A percentile compares a stretch with the other conserved stretches of the same genome.
phyloP scores from a whole-genome alignment of 1,140 invertebrate genomes.

The Meteorus sp. region DNA sequence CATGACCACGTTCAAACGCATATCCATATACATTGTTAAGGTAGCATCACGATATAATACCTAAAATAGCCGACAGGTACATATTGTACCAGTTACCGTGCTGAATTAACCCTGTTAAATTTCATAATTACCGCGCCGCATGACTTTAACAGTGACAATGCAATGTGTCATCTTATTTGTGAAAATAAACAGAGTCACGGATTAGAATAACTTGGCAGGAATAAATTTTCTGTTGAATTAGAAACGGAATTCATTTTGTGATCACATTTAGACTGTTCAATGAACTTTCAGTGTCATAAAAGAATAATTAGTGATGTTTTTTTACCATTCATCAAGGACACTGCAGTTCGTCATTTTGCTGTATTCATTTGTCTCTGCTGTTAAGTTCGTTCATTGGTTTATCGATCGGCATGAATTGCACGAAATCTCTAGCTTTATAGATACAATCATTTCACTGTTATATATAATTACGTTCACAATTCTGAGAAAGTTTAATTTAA shows the following conservation, averaged over 20 bases:
- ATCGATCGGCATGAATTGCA: constrained; percentile 58
- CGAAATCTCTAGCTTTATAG: too few relatives aligned
- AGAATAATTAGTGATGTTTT: constrained; percentile 14
- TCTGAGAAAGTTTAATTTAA: too few relatives aligned
- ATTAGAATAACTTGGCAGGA: too few relatives aligned
- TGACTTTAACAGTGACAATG: background rate
- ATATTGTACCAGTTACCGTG: constrained; percentile 30
- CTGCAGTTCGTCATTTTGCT: constrained; percentile 76
- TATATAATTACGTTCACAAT: too few relatives aligned
- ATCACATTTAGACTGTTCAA: too few relatives aligned
- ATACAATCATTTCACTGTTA: too few relatives aligned
- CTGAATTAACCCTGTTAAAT: constrained; percentile 18
- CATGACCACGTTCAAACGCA: constrained; percentile 26
- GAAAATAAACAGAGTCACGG: too few relatives aligned
- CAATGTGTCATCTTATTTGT: constrained; percentile 1
- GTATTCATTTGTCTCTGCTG: constrained; percentile 49
- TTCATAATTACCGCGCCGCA: constrained; percentile 14
- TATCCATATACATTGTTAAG: constrained; percentile 24
- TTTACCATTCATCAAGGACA: constrained; percentile 64
- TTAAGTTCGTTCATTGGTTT: constrained; percentile 60
- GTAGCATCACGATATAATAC: constrained; percentile 28
- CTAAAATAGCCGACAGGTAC: constrained; percentile 29
- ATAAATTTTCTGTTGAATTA: too few relatives aligned
- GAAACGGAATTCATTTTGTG: too few relatives aligned
- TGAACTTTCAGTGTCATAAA: background rate